Conservation (phyloP, 2,797 vertebrate species). For the Hoplostethus mediterraneus region DNA sequence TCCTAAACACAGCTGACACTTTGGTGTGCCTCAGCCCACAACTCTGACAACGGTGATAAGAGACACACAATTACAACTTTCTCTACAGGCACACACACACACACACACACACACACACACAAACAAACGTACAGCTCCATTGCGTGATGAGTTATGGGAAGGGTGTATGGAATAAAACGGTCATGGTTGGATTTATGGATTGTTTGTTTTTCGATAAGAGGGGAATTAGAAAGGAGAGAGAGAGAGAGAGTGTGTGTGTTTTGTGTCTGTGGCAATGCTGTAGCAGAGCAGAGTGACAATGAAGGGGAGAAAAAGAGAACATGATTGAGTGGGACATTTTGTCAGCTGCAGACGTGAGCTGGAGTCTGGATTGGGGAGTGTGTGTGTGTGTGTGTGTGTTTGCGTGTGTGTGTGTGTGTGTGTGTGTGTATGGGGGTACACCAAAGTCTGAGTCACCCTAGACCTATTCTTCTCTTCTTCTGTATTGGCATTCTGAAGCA, state of each 20-base stretch:
- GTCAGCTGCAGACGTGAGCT: constrained; percentile 60
- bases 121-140: constrained; percentile 7
- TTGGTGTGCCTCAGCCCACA: constrained; percentile 19
- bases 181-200: constrained; percentile 51
- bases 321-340: constrained; percentile 77
- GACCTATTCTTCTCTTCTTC: constrained; percentile 47
- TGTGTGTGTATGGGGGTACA: constrained; percentile 18
- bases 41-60: constrained; percentile 49
- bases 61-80: constrained; percentile 62
- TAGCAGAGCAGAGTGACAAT: constrained; percentile 59
- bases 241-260: constrained; percentile 5
- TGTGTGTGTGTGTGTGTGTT: constrained; percentile 30
- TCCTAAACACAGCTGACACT: constrained; percentile 61
- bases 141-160: constrained; percentile 32
- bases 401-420: constrained; percentile 16
- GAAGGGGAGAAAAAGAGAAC: constrained; percentile 62
- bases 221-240: constrained; percentile 26
- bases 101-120: not conserved
- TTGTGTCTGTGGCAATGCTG: constrained; percentile 32
- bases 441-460: constrained; percentile 59
- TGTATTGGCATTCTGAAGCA: constrained; percentile 63
- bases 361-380: constrained; percentile 38
- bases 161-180: constrained; percentile 23
- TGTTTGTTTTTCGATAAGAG: constrained; percentile 55
- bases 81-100: constrained; percentile 16